Base-by-base conservation (phyloP, 2,888 invertebrate species). In the Acronicta alni region DNA sequence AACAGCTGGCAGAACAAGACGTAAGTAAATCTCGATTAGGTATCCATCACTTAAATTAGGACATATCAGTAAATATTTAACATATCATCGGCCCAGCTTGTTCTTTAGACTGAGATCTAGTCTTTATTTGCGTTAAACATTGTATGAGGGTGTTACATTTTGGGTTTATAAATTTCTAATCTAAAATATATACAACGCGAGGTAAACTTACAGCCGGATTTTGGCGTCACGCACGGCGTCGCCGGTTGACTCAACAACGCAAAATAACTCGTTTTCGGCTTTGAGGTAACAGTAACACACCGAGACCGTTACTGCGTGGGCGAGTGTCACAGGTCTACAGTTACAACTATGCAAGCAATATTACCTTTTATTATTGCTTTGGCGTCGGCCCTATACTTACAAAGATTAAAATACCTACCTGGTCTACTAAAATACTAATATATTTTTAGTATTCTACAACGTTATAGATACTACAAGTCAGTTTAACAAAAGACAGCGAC, bases 301-400 rank as follows among this genome's bases (percentile, higher is more conserved):
- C 76, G 72, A 77, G 78, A 89, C 91, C 89, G 91, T 92, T 92
- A 91, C 72, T 79, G 81, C 83, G 92, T 91, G 85, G 89, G 88
- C 84, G 84, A 79, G 75, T 85, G 83, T 84, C 84, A 77, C 82
- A 80, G 85, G 78, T 79, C 81, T 75, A 78, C 77, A 77, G 68
- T 82, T 80, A 79, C 77, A 66, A 72, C 79, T 71, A 67, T 70
- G 69, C 68, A 75, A 74, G 69, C 68, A 75, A 74, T 77, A 77
- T 79, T 77, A 79, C 4, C 82, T 77, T 66, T 75, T 78, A 74
- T 72, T 78, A 71, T 74, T 75, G 74, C 70, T 70, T 63, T 76
- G 56, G 39, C 18, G 55, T 30, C 52, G 45, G 55, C 57, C 49
- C 68, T 66, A 60, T 74, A 69, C n/a, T n/a, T n/a, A n/a, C 63